phyloP scores from a whole-genome alignment of 2,113 vertebrate species.

The Cebus imitator region DNA sequence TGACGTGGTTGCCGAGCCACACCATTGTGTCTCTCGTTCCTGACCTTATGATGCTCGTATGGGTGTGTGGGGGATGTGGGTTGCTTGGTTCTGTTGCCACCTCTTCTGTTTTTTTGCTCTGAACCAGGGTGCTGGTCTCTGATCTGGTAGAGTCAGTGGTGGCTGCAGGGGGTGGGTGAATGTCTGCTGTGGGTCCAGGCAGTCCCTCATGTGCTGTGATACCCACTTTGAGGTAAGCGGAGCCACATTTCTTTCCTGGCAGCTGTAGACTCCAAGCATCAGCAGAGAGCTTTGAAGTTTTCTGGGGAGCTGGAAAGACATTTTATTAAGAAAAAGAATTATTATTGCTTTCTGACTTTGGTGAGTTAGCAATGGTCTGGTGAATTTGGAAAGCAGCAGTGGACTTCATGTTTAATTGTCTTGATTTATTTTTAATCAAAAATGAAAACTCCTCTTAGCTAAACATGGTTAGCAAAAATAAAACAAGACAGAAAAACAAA shows the following conservation, averaged over 20 bases:
- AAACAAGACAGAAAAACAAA: background rate
- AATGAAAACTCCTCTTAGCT: slow-evolving; percentile 27
- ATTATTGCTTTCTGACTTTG: slow-evolving; percentile 64
- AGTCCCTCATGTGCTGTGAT: background rate
- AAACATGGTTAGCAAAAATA: slow-evolving; percentile 14
- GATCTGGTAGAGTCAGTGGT: background rate
- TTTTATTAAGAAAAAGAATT: slow-evolving; percentile 49
- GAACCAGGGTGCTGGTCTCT: background rate
- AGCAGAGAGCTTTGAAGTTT: slow-evolving; percentile 71
- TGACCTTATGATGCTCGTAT: background rate
- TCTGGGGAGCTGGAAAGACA: background rate
- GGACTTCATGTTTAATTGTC: slow-evolving; percentile 52
- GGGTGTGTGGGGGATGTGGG: background rate
- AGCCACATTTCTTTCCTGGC: slow-evolving; percentile 75
- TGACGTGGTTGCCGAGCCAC: background rate
- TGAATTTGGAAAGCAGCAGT: slow-evolving; percentile 45
- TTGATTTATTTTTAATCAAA: slow-evolving; percentile 59
- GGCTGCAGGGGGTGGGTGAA: background rate
- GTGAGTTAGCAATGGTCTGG: slow-evolving; percentile 54
- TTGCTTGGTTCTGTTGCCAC: background rate
- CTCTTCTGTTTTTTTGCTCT: background rate
- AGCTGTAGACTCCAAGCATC: slow-evolving; percentile 21
- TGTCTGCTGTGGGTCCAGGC: background rate
- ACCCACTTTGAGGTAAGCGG: slow-evolving; percentile 46
- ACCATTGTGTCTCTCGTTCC: background rate